phyloP scores from a whole-genome alignment of 37 sponge, comb jelly and placozoan genomes.

The Hexactinellida sp. region DNA sequence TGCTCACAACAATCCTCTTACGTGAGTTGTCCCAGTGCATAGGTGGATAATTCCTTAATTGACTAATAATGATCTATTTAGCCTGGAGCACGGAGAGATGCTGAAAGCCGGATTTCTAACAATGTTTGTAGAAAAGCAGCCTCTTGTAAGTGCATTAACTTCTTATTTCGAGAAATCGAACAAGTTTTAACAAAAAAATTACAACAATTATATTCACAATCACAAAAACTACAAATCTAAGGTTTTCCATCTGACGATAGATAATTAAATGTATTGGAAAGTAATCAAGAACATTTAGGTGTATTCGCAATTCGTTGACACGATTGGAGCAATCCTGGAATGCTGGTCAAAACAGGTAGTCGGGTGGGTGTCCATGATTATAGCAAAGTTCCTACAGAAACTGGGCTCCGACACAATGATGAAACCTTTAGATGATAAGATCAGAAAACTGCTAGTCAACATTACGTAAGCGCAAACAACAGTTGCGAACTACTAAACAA shows the following conservation, averaged over 20 bases:
- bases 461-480: background rate
- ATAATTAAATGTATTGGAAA: too few relatives aligned
- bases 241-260: too few relatives aligned
- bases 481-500: background rate
- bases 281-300: background rate
- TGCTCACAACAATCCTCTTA: background rate
- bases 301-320: background rate
- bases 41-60: background rate
- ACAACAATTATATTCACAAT: too few relatives aligned
- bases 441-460: background rate
- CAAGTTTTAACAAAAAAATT: background rate
- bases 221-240: too few relatives aligned
- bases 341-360: background rate
- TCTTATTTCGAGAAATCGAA: background rate
- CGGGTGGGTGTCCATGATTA: background rate
- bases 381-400: background rate
- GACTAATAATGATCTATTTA: background rate
- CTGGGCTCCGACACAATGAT: background rate
- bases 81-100: background rate
- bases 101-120: background rate
- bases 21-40: background rate
- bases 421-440: background rate
- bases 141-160: background rate
- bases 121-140: slow-evolving; percentile 14
- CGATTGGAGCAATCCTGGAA: background rate